Percentiles rank a stretch among this genome's conserved stretches.
Conservation (phyloP, 1,140 invertebrate species). For the Charaxes varanes region DNA sequence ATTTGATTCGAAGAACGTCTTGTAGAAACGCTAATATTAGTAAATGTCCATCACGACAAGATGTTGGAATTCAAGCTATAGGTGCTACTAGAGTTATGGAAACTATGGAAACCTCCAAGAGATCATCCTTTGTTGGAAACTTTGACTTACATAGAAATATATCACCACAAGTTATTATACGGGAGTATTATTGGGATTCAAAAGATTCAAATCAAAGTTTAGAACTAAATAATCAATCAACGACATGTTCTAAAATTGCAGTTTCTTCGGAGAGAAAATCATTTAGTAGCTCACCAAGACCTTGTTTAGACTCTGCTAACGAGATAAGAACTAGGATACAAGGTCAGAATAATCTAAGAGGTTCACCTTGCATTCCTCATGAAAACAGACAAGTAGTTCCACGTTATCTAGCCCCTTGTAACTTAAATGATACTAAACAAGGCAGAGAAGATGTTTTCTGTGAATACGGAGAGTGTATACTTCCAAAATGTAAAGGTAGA, state of each 20-base stretch:
- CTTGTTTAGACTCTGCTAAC: no score
- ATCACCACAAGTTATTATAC: slow-evolving; percentile 20
- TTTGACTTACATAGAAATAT: slow-evolving; percentile 8
- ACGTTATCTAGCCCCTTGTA: no score
- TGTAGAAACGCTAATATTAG: slow-evolving; percentile 2
- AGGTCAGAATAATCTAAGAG: no score
- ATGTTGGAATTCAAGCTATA: slow-evolving; percentile 8
- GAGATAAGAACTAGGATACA: no score
- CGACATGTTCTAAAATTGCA: no score
- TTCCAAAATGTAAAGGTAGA: slow-evolving; percentile 7
- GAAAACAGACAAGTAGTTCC: slow-evolving; percentile 1
- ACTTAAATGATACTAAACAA: neutral
- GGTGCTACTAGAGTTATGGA: neutral
- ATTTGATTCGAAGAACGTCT: neutral
- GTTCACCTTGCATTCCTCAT: no score
- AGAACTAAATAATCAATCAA: neutral
- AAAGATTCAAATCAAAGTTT: slow-evolving; percentile 9
- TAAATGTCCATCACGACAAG: slow-evolving; percentile 1
- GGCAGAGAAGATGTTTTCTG: slow-evolving; percentile 1
- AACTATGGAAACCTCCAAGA: slow-evolving; percentile 3
- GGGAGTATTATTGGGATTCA: slow-evolving; percentile 27
- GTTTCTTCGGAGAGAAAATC: no score
- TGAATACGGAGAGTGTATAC: slow-evolving; percentile 4
- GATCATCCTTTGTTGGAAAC: neutral
- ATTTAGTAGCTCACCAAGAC: no score